Percentiles rank a stretch among this genome's conserved stretches.
Conservation (phyloP, 2,888 invertebrate genomes). For the Tortricodes alternella region DNA sequence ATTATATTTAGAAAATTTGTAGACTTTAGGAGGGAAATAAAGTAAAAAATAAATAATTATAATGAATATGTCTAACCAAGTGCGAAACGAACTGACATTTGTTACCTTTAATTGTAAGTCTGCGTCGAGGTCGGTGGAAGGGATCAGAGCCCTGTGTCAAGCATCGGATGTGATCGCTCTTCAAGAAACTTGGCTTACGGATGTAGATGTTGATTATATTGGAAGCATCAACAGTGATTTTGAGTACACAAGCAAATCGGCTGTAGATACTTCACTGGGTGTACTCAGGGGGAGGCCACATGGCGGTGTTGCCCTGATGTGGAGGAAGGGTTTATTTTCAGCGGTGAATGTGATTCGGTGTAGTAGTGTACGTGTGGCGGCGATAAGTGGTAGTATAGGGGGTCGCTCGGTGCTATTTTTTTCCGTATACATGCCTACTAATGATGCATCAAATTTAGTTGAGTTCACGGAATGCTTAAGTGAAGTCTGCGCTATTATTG, state of each 20-base stretch:
- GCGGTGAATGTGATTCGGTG: neutral
- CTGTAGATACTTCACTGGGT: neutral
- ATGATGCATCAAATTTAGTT: neutral
- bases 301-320: neutral
- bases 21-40: neutral
- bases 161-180: no score
- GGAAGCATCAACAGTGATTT: neutral
- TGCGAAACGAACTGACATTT: neutral
- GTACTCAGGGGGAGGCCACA: neutral
- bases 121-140: neutral
- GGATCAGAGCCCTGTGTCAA: no score
- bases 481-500: neutral
- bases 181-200: no score
- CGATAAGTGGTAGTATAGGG: no score
- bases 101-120: neutral
- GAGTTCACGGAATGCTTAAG: neutral
- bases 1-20: neutral
- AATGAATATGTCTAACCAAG: neutral
- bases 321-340: neutral
- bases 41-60: neutral
- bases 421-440: no score
- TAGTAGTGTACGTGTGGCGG: no score
- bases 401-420: no score
- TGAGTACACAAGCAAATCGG: neutral
- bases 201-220: neutral